phyloP scores from a whole-genome alignment of 2,888 invertebrate species.

The Archips crataeganus region DNA sequence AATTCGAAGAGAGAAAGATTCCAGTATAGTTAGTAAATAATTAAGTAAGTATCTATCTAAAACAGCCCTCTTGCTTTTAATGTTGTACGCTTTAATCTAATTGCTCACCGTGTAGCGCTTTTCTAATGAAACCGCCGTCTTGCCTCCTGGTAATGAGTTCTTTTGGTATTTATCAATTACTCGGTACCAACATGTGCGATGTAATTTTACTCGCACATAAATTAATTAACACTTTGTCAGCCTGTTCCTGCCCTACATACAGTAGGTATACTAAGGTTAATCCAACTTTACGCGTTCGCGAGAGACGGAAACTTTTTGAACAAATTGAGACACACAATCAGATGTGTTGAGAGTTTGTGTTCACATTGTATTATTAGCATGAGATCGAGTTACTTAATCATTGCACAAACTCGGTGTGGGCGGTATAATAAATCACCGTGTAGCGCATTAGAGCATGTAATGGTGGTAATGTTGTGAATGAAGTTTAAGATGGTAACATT shows the following conservation, averaged over 20 bases:
- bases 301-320: slow-evolving; percentile 60
- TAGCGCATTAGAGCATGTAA: slow-evolving; percentile 43
- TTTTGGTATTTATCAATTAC: slow-evolving; percentile 70
- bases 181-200: slow-evolving; percentile 57
- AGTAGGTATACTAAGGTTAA: slow-evolving; percentile 51
- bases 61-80: slow-evolving; percentile 52
- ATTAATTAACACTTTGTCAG: slow-evolving; percentile 72
- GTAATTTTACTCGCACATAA: slow-evolving; percentile 62
- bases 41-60: slow-evolving; percentile 48
- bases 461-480: slow-evolving; percentile 49
- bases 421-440: slow-evolving; percentile 38
- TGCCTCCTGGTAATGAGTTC: slow-evolving; percentile 52
- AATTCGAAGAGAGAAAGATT: slow-evolving; percentile 12
- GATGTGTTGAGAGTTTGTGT: slow-evolving; percentile 49
- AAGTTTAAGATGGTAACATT: slow-evolving; percentile 49
- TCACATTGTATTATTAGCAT: slow-evolving; percentile 42
- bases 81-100: slow-evolving; percentile 64
- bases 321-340: slow-evolving; percentile 62
- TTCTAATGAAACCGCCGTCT: slow-evolving; percentile 62
- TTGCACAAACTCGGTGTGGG: slow-evolving; percentile 27
- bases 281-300: slow-evolving; percentile 63
- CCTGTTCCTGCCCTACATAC: slow-evolving; percentile 63
- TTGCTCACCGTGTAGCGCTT: slow-evolving; percentile 63
- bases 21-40: slow-evolving; percentile 21
- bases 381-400: slow-evolving; percentile 41